These are phyloP conservation scores for Hirtodrosophila cameraria DNA, from an alignment of 2,888 invertebrate genomes.

Conservation along the genomic window DNA sequence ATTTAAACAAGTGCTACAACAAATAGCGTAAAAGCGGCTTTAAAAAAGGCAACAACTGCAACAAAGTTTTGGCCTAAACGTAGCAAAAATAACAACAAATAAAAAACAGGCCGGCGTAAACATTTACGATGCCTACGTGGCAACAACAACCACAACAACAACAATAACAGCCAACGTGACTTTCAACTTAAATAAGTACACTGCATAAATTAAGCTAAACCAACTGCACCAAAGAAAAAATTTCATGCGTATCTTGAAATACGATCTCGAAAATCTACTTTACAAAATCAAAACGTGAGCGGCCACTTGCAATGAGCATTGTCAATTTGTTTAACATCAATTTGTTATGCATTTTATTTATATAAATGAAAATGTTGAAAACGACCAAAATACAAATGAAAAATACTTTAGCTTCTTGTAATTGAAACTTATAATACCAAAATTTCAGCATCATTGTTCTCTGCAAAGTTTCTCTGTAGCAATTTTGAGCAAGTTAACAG, in stretches of 20 bases:
- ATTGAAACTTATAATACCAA: too few relatives aligned
- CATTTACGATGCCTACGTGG: slow-evolving; percentile 57
- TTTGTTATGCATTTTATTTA: slow-evolving; percentile 21
- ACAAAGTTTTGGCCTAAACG: slow-evolving; percentile 44
- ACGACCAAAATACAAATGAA: too few relatives aligned
- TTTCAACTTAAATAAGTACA: slow-evolving; percentile 36
- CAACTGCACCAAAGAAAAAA: slow-evolving; percentile 39
- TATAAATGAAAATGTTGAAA: too few relatives aligned
- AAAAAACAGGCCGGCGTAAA: slow-evolving; percentile 38
- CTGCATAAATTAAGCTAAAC: slow-evolving; percentile 54
- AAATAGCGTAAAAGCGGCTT: slow-evolving; percentile 34
- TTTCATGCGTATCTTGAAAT: slow-evolving; percentile 37
- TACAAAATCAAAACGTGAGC: slow-evolving; percentile 59
- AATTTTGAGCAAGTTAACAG: too few relatives aligned
- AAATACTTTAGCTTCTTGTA: too few relatives aligned
- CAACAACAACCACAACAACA: slow-evolving; percentile 3
- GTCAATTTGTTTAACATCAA: slow-evolving; percentile 27
- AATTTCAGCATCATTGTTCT: too few relatives aligned
- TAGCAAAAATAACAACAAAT: slow-evolving; percentile 46
- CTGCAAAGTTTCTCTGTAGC: too few relatives aligned
- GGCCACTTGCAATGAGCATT: slow-evolving; percentile 55
- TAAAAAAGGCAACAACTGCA: slow-evolving; percentile 27
- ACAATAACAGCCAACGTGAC: slow-evolving; percentile 43
- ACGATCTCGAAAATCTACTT: slow-evolving; percentile 50
- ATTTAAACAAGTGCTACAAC: slow-evolving; percentile 26